Conservation (phyloP, 2,888 invertebrate species). For the Scaptodrosophila latifasciaeformis region DNA sequence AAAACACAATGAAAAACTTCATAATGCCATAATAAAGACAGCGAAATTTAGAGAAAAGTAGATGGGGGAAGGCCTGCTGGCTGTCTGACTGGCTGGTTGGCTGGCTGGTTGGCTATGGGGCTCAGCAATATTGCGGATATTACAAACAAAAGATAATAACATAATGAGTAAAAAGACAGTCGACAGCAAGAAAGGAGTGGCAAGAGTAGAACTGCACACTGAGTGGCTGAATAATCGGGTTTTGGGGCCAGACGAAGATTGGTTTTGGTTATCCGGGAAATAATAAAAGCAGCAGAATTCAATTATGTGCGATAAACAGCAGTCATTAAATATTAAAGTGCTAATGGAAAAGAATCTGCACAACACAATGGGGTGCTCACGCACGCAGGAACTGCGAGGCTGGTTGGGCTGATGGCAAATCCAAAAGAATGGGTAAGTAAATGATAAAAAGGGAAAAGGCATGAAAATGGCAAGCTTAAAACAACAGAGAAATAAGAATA, state of each 20-base stretch:
- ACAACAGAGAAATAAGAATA: background rate
- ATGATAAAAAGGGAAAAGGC: constrained; percentile 11
- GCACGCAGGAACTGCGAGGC: background rate
- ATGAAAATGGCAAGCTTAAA: background rate
- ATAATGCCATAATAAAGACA: constrained; percentile 5
- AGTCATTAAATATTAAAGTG: constrained; percentile 59
- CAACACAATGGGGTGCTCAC: constrained; percentile 5
- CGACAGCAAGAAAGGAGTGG: no score
- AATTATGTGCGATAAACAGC: constrained; percentile 62
- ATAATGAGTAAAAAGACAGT: constrained; percentile 53
- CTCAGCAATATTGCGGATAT: constrained; percentile 49
- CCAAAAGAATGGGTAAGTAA: constrained; percentile 9
- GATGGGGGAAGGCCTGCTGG: background rate
- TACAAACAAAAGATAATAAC: constrained; percentile 57
- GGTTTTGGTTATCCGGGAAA: constrained; percentile 23
- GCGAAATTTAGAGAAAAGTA: no score
- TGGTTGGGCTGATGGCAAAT: constrained; percentile 2
- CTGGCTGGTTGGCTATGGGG: no score
- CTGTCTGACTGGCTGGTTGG: no score
- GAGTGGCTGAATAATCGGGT: background rate
- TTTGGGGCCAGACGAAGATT: no score
- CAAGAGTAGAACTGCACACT: no score
- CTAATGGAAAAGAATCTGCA: constrained; percentile 47
- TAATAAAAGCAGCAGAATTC: constrained; percentile 43
- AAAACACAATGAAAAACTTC: background rate